Evolutionary conservation across 2,113 vertebrate species (phyloP).

Genomic region (Corythaixoides concolor): DNA sequence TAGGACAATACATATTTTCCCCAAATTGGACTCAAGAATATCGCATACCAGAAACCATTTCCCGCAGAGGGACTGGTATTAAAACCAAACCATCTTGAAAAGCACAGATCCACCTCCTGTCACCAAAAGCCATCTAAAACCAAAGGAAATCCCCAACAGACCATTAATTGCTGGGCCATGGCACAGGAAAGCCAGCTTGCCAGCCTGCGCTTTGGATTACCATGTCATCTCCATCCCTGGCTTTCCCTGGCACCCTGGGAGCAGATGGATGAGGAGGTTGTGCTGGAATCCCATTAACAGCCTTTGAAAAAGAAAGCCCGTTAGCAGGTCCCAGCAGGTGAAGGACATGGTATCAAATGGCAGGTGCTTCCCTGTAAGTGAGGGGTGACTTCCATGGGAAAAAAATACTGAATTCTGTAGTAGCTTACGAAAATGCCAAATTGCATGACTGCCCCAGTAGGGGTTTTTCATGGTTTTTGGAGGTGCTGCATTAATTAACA

Average conservation of each 20-base stretch:
- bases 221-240: neutral
- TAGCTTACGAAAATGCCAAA: neutral
- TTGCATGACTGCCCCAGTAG: no score
- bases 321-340: neutral
- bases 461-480: neutral
- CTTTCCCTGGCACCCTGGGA: neutral
- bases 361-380: neutral
- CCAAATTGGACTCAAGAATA: neutral
- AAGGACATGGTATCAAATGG: neutral
- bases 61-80: neutral
- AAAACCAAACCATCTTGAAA: neutral
- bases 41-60: neutral
- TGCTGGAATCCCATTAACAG: neutral
- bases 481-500: neutral
- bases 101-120: neutral
- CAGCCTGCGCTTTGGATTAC: neutral
- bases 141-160: neutral
- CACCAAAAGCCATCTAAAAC: neutral
- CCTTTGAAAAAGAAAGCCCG: neutral
- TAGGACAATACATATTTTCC: neutral
- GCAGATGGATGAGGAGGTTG: neutral
- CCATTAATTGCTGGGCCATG: neutral
- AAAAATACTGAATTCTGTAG: no score
- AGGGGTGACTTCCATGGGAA: neutral
- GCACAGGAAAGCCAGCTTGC: neutral